A percentile compares a stretch with the other conserved stretches of the same genome.
Conservation (phyloP, 2,113 vertebrate species). For the Danionella cerebrum region DNA sequence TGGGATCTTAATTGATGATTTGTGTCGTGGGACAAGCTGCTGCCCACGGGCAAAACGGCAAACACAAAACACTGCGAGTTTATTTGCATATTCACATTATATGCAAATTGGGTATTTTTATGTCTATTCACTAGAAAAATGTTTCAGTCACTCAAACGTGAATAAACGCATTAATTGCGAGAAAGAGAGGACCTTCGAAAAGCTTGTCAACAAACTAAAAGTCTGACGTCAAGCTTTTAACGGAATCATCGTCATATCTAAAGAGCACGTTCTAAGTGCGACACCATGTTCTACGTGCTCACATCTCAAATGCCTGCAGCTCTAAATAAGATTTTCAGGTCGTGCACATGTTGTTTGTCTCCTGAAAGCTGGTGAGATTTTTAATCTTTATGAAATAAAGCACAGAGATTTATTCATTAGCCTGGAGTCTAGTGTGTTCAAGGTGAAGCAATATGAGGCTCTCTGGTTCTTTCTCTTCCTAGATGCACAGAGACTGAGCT, state of each 20-base stretch:
- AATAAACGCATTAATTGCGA: slow-evolving; percentile 54
- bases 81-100: slow-evolving; percentile 67
- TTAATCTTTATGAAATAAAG: slow-evolving; percentile 29
- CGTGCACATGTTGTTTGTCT: slow-evolving; percentile 14
- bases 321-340: slow-evolving; percentile 12
- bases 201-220: too few relatives aligned
- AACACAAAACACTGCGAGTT: slow-evolving; percentile 50
- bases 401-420: slow-evolving; percentile 58
- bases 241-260: too few relatives aligned
- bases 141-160: slow-evolving; percentile 58
- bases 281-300: slow-evolving; percentile 1
- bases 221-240: too few relatives aligned
- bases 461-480: slow-evolving; percentile 29
- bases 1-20: slow-evolving; percentile 77
- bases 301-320: slow-evolving; percentile 16
- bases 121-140: slow-evolving; percentile 63
- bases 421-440: slow-evolving; percentile 44
- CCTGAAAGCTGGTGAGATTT: slow-evolving; percentile 29
- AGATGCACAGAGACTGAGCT: slow-evolving; percentile 43
- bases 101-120: slow-evolving; percentile 60
- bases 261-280: not conserved
- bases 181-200: slow-evolving; percentile 54
- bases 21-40: slow-evolving; percentile 72
- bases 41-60: slow-evolving; percentile 61
- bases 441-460: slow-evolving; percentile 47